phyloP scores from a whole-genome alignment of 1,140 invertebrate species.

The Drosophila sucinea region DNA sequence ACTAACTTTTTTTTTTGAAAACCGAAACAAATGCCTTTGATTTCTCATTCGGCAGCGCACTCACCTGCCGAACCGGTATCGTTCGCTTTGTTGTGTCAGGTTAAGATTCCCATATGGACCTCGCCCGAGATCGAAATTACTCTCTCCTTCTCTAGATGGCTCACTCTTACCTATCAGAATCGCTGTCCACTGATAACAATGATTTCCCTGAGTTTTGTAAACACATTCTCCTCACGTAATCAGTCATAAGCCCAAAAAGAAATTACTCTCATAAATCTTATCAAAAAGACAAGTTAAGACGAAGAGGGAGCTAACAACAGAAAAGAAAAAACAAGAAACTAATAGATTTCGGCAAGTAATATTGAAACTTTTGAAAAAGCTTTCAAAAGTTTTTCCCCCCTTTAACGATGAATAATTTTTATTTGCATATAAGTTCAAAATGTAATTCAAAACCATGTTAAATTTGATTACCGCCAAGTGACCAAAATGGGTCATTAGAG shows the following conservation, averaged over 20 bases:
- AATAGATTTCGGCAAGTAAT: neutral
- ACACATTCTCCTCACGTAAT: slow-evolving; percentile 37
- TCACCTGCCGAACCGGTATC: neutral
- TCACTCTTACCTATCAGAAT: neutral
- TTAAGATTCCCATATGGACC: slow-evolving; percentile 15
- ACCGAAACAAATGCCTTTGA: neutral
- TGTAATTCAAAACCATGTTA: no score
- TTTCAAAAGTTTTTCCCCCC: neutral
- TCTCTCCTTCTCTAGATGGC: neutral
- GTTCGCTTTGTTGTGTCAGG: slow-evolving; percentile 29
- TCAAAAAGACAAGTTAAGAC: slow-evolving; percentile 1
- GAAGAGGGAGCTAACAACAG: neutral
- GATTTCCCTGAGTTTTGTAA: slow-evolving; percentile 28
- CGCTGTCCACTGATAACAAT: slow-evolving; percentile 33
- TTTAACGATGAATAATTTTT: no score
- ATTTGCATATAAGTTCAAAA: no score
- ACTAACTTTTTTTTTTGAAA: neutral
- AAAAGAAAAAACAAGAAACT: neutral
- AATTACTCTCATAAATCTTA: neutral
- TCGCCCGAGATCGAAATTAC: slow-evolving; percentile 17
- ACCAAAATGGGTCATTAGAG: no score
- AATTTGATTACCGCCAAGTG: no score
- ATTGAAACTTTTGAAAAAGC: neutral
- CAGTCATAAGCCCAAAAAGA: slow-evolving; percentile 22
- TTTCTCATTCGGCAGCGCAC: neutral